phyloP scores from a whole-genome alignment of 2,888 invertebrate genomes.

The Sinodicranocentrus sp. region DNA sequence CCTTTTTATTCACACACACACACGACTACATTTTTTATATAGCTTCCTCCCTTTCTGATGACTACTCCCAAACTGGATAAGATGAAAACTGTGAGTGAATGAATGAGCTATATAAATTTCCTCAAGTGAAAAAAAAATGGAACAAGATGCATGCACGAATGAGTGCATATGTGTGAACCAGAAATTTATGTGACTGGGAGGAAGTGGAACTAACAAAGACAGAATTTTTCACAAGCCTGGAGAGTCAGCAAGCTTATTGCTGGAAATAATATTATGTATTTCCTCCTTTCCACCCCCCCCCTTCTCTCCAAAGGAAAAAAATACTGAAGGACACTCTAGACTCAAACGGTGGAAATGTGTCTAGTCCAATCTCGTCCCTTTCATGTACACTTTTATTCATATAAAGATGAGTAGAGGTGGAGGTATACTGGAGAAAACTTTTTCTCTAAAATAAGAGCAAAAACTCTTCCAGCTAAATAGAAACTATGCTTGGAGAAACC shows the following conservation, averaged over 20 bases:
- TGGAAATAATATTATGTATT: no score
- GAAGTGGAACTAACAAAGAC: not conserved
- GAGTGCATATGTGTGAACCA: conserved; percentile 22
- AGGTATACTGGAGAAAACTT: no score
- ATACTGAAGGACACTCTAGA: conserved; percentile 46
- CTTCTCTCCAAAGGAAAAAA: no score
- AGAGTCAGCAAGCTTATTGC: no score
- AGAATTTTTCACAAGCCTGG: no score
- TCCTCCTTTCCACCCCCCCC: no score
- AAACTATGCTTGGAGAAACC: no score
- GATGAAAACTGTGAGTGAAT: conserved; percentile 23
- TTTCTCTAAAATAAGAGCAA: no score
- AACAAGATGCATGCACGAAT: not conserved
- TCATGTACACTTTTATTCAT: no score
- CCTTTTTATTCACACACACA: not conserved
- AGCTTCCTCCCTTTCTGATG: not conserved
- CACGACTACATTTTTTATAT: not conserved
- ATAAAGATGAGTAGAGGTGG: no score
- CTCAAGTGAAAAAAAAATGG: conserved; percentile 39
- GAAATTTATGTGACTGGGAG: conserved; percentile 26
- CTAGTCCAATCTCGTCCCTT: not conserved
- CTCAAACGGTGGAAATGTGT: not conserved
- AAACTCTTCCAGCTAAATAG: no score
- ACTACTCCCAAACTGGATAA: not conserved
- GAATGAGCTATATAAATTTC: conserved; percentile 51